Evolutionary conservation across 2,888 invertebrate genomes (phyloP), one percentile per base, ranked within the genome.

Genomic region (Caenorhabditis sp.): DNA sequence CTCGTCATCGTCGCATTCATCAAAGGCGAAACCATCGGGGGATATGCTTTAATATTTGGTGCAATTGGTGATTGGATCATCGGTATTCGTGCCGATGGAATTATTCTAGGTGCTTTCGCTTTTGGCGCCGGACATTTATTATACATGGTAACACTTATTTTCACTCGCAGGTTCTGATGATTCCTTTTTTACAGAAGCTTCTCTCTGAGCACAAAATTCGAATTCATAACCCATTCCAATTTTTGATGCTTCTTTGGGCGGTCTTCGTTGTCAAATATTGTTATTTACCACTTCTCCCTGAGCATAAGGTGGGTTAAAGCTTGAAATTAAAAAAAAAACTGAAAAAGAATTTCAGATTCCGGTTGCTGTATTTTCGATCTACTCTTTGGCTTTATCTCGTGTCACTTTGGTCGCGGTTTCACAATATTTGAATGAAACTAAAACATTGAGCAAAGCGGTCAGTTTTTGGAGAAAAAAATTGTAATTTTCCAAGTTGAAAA

Each of bases 51-150:
- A 31, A 58, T 82, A n/a, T 73, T 78, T 17, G 83, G 83, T 8
- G 84, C 77, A 27, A 62, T 78, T 25, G 85, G 85, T 10, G 85
- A 85, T 70, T 85, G 76, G 57, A 62, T 85, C 27, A 83, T 85
- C 27, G 82, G 79, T 25, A 57, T 70, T 62, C 57, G 53, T 12
- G 68, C 77, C 17, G 77, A 79, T 50, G 84, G 83, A 31, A 80
- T 85, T 58, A 80, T 81, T 38, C 49, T 71, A 5, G 82, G 82
- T 31, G 85, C 85, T 2, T 49, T 83, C 23, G 75, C 81, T 8
- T 85, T 85, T 62, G 83, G 76, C 25, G 64, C 82, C 50, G 84
- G 84, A 2, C 85, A 85, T 67, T 38, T 83, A 20, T 75, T 75
- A 36, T 85, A 83, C 67, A 63, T 83, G 70, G 83, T 83, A 23